Base-by-base conservation (phyloP, 1,140 invertebrate genomes). In the Drosophila ogumai region DNA sequence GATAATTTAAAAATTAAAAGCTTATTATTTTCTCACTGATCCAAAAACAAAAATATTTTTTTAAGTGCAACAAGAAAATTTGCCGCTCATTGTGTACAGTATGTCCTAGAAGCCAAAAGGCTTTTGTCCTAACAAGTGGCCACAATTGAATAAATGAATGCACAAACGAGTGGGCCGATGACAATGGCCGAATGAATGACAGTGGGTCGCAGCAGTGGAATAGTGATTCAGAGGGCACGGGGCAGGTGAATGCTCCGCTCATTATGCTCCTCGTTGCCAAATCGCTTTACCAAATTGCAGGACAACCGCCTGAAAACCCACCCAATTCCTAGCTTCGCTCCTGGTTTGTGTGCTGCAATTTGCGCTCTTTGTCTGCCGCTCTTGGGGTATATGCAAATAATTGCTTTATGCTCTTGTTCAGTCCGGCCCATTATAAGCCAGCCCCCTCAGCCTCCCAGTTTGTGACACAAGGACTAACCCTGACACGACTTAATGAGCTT, bases 81-180 rank as follows among this genome's bases (percentile, higher is more conserved):
- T 82, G 76, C 68, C 50, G 46, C 46, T 66, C 80, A 88, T 87
- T 87, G 80, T 87, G 46, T 43, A 22, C 60, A 52, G 46, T 40
- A 25, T 79, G 58, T 57, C 73, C 61, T 63, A 63, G 77, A 75
- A 67, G 66, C 66, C 61, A 59, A 61, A 61, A 59, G 56, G 54
- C 75, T 66, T 84, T 88, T 88, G 76, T 88, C 76, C 84, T 60
- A 80, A 77, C 84, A 87, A 87, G 84, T 87, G 84, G 84, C 84
- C 84, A 87, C 84, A 87, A 87, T 87, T 87, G 84, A 87, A 87
- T 88, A 87, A 87, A 87, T 90, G 84, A 87, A 87, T 87, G 84
- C 80, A 88, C 67, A 77, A 76, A 76, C 49, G 56, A 77, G 74
- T 77, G 74, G 74, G 73, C 63, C 47, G 66, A 8, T 64, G 72